Evolutionary conservation across 2,888 invertebrate species (phyloP), one percentile per base, ranked within the genome.

Genomic region (Toxonevra muliebris): DNA sequence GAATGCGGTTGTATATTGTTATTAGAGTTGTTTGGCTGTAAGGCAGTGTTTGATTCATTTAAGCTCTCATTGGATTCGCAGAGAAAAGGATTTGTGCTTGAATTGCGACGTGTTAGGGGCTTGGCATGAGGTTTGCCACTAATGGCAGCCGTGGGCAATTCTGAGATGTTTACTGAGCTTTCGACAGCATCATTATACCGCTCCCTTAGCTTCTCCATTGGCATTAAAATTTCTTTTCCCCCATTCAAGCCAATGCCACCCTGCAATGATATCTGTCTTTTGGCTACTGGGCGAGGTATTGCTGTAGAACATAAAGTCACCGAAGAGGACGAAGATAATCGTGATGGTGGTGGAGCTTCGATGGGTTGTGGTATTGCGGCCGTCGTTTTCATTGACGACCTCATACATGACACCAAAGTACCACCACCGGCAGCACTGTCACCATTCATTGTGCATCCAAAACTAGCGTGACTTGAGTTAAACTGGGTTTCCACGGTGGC

Each of bases 281-380:
- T 85, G 45, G 83, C 80, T 10, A 80, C 74, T 10, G 86, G 84
- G 13, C 84, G 76, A 2, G 84, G 84, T 71, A 84, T 85, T 4
- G 81, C 83, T 1, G 80, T 80, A 12, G 76, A 72, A 10, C 69
- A 68, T 11, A 71, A 74, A 57, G 77, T 75, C 66, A 75, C 76
- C 0, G 72, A 76, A 48, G 77, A 76, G n/a, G 77, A 77, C 53
- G 78, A 77, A 17, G 76, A 69, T 45, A 74, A 69, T 12, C 75
- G 76, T 12, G 64, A 70, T 42, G 74, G 81, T 43, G 74, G 84
- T 17, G 76, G 82, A 50, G 81, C 83, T 69, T 79, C 82, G 69
- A 77, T 65, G 1, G 79, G 75, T 58, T 76, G 80, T 0, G 79
- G 81, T 71, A 77, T 52, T 42, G 45, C 11, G 2, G 66, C 7